Conservation (phyloP, 2,113 vertebrate genomes). For the Nanorana parkeri region DNA sequence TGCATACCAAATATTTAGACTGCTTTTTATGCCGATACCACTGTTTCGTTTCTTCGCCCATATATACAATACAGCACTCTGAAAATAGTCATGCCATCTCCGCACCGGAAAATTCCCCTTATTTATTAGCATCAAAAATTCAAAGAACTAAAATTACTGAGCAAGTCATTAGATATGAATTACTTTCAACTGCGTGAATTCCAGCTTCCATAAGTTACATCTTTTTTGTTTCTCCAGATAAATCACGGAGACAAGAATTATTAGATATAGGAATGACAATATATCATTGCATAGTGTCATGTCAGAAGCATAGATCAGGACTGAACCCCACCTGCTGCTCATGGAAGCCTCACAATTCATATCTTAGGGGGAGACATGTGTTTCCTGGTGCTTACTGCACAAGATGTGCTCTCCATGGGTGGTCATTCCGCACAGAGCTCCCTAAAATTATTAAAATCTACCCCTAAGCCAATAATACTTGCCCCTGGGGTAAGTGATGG, state of each 20-base stretch:
- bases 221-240: constrained; percentile 12
- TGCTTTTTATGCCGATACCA: too few relatives aligned
- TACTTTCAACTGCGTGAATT: neutral
- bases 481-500: neutral
- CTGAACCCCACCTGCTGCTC: neutral
- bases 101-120: too few relatives aligned
- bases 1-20: too few relatives aligned
- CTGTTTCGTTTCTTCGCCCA: too few relatives aligned
- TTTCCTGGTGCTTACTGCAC: constrained; percentile 19
- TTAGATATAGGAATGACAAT: constrained; percentile 7
- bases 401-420: neutral
- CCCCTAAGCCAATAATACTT: neutral
- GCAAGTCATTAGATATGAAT: too few relatives aligned
- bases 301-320: neutral
- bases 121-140: too few relatives aligned
- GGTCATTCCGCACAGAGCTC: constrained; percentile 26
- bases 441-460: constrained; percentile 26
- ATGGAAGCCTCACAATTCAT: constrained; percentile 9
- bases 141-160: too few relatives aligned
- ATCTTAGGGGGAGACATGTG: neutral
- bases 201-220: neutral
- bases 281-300: neutral
- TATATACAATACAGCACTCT: too few relatives aligned
- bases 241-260: constrained; percentile 6
- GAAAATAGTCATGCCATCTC: too few relatives aligned